phyloP scores from a whole-genome alignment of 2,797 vertebrate species.

The Chelon labrosus region DNA sequence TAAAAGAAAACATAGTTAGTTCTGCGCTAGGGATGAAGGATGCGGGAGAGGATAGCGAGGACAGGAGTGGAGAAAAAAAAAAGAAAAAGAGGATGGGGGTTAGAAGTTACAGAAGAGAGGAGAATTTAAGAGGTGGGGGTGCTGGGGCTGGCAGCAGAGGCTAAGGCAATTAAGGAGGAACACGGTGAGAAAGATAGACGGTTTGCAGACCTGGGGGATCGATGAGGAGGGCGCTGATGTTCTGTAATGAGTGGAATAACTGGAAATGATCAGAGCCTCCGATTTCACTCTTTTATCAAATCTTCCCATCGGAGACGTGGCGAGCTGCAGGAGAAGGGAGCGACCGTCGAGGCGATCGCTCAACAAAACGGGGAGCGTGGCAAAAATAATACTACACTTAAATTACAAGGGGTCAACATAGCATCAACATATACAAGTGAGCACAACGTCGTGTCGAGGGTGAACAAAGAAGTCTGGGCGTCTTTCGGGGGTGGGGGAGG shows the following conservation, averaged over 20 bases:
- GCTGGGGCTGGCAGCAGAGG: slow-evolving; percentile 66
- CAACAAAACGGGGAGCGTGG: slow-evolving; percentile 43
- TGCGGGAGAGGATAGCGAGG: neutral
- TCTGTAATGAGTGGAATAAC: slow-evolving; percentile 68
- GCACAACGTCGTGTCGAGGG: slow-evolving; percentile 54
- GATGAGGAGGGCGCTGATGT: slow-evolving; percentile 63
- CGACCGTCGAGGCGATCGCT: slow-evolving; percentile 41
- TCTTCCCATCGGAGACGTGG: slow-evolving; percentile 39
- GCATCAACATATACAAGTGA: slow-evolving; percentile 70
- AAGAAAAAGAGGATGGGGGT: slow-evolving; percentile 48
- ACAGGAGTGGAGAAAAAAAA: slow-evolving; percentile 9
- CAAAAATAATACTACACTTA: slow-evolving; percentile 64
- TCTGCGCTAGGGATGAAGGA: slow-evolving; percentile 58
- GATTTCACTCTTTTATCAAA: slow-evolving; percentile 74
- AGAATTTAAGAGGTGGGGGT: slow-evolving; percentile 47
- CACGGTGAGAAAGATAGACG: slow-evolving; percentile 71
- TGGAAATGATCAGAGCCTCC: slow-evolving; percentile 69
- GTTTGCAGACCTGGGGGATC: slow-evolving; percentile 57
- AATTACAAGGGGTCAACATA: slow-evolving; percentile 65
- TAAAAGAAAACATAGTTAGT: slow-evolving; percentile 72
- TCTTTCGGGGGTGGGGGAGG: neutral
- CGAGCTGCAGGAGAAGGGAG: slow-evolving; percentile 53
- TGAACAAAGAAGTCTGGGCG: slow-evolving; percentile 23
- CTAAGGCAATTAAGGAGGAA: slow-evolving; percentile 79
- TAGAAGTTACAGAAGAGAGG: slow-evolving; percentile 26